Conservation (phyloP, 2,888 invertebrate genomes). For the Seladonia tumulorum region DNA sequence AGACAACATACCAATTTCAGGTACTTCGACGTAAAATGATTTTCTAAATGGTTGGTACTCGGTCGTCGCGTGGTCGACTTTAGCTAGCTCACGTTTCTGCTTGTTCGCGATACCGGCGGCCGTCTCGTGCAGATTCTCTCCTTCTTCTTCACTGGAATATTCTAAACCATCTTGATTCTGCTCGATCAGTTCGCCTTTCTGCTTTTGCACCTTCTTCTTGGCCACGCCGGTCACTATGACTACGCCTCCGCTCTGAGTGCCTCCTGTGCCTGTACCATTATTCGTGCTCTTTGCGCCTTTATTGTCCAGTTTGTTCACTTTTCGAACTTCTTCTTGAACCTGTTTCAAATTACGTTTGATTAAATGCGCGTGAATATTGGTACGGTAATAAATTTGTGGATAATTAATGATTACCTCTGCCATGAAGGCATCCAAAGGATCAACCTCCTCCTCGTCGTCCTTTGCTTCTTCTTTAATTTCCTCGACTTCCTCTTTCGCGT, state of each 20-base stretch:
- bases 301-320: slow-evolving; percentile 90
- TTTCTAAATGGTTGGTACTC: slow-evolving; percentile 96
- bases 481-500: slow-evolving; percentile 85
- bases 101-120: slow-evolving; percentile 95
- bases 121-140: slow-evolving; percentile 96
- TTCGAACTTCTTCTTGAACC: slow-evolving; percentile 92
- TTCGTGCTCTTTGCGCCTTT: slow-evolving; percentile 85
- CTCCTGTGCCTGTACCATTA: slow-evolving; percentile 82
- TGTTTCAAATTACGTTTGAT: slow-evolving; percentile 63
- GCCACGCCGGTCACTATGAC: slow-evolving; percentile 94
- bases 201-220: slow-evolving; percentile 90
- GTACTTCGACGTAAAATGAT: slow-evolving; percentile 98
- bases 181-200: slow-evolving; percentile 99
- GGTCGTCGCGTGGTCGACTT: slow-evolving; percentile 95
- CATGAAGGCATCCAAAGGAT: slow-evolving; percentile 99
- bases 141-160: slow-evolving; percentile 98
- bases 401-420: slow-evolving; percentile 86
- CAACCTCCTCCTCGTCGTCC: slow-evolving; percentile 90
- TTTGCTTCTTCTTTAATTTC: slow-evolving; percentile 80
- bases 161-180: slow-evolving; percentile 99
- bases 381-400: neutral
- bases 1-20: slow-evolving; percentile 89
- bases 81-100: slow-evolving; percentile 95
- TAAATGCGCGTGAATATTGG: neutral
- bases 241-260: slow-evolving; percentile 85